Conservation (phyloP, 2,113 vertebrate species). For the Ceuthmochares aereus region DNA sequence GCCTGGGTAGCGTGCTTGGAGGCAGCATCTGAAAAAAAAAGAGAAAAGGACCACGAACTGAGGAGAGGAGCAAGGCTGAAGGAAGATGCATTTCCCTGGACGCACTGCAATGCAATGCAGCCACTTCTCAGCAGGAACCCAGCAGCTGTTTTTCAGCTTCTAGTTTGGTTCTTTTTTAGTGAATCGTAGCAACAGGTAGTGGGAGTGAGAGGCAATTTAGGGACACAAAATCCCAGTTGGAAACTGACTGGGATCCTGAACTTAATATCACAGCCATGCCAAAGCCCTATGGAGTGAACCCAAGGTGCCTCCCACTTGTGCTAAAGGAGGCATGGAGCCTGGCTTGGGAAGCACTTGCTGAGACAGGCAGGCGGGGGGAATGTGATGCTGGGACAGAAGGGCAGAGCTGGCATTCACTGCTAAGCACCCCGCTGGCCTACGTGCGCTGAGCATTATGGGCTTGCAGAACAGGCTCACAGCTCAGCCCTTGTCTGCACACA, state of each 20-base stretch:
- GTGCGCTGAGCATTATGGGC: accelerated
- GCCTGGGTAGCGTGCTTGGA: slow-evolving; percentile 97
- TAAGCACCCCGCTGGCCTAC: neutral
- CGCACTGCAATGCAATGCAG: neutral
- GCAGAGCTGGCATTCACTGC: neutral
- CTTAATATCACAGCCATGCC: neutral
- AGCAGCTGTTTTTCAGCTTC: neutral
- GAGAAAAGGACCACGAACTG: neutral
- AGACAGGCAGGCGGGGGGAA: neutral
- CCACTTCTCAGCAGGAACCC: neutral
- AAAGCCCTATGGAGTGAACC: neutral
- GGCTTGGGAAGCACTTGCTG: neutral
- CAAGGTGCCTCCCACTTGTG: neutral
- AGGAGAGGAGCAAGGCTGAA: neutral
- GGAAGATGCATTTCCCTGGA: neutral
- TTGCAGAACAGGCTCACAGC: neutral
- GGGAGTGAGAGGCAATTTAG: slow-evolving; percentile 7
- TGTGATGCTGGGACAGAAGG: accelerated
- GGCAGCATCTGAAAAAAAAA: slow-evolving; percentile 84
- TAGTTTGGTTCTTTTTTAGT: neutral
- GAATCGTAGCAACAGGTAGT: slow-evolving; percentile 37
- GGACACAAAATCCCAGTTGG: neutral
- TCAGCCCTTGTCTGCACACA: neutral
- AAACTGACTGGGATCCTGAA: slow-evolving; percentile 26
- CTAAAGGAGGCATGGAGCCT: neutral